Percentiles rank a stretch among this genome's conserved stretches.
phyloP scores from a whole-genome alignment of 2,797 vertebrate species.

The Craterocephalus amniculus region DNA sequence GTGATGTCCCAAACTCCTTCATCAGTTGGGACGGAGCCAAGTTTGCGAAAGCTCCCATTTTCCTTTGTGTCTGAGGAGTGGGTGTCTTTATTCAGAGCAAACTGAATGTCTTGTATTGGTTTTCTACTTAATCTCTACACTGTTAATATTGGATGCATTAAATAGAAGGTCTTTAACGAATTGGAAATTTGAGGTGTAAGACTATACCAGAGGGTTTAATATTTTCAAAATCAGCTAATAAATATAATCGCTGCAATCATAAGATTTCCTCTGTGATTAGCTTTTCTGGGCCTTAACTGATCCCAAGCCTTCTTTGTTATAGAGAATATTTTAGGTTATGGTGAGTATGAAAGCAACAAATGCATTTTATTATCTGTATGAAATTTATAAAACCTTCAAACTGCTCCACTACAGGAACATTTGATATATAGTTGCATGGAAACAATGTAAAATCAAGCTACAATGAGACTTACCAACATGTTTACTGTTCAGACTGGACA shows the following conservation, averaged over 20 bases:
- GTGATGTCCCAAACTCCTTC: slow-evolving; percentile 77
- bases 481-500: too few relatives aligned
- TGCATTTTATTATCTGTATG: background rate
- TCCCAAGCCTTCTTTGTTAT: background rate
- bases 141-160: background rate
- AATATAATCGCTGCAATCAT: too few relatives aligned
- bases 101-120: background rate
- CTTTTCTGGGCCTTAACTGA: background rate
- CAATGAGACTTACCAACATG: too few relatives aligned
- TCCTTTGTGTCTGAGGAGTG: slow-evolving; percentile 58
- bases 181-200: background rate
- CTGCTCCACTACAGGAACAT: background rate
- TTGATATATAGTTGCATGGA: too few relatives aligned
- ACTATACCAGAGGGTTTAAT: background rate
- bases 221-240: too few relatives aligned
- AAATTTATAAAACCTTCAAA: background rate
- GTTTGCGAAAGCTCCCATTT: slow-evolving; percentile 47
- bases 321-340: background rate
- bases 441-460: too few relatives aligned
- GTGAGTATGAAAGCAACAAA: background rate
- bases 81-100: slow-evolving; percentile 34
- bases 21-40: slow-evolving; percentile 73
- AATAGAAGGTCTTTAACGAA: background rate
- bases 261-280: too few relatives aligned
- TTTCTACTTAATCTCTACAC: background rate